These are phyloP conservation scores for Rhinella marina DNA, from an alignment of 2,797 vertebrate genomes.

Conservation along the genomic window DNA sequence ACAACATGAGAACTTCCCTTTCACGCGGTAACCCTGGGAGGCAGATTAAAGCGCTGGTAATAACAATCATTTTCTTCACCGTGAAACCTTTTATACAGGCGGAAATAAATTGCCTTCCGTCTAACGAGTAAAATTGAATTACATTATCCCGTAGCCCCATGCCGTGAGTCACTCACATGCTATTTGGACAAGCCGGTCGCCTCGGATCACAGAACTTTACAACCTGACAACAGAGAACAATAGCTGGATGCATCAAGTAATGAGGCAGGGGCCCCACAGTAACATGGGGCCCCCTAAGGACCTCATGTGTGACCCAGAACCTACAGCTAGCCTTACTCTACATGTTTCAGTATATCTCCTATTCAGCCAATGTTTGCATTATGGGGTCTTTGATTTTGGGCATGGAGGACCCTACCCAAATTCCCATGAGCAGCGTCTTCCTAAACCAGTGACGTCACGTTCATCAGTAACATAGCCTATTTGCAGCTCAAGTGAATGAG, in stretches of 20 bases:
- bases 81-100: not conserved
- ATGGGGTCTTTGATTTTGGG: too few species aligned
- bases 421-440: too few species aligned
- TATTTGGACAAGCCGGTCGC: slow-evolving; percentile 12
- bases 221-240: slow-evolving; percentile 20
- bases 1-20: not conserved
- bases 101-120: slow-evolving; percentile 15
- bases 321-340: too few species aligned
- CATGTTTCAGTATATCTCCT: too few species aligned
- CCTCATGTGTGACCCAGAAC: too few species aligned
- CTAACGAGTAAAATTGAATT: slow-evolving; percentile 18
- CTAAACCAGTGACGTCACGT: too few species aligned
- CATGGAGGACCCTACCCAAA: too few species aligned
- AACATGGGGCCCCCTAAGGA: too few species aligned
- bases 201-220: not conserved
- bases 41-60: slow-evolving; percentile 39
- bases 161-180: slow-evolving; percentile 12
- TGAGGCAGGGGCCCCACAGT: too few species aligned
- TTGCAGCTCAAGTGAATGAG: too few species aligned
- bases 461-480: too few species aligned
- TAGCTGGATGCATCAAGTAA: not conserved
- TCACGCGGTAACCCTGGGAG: not conserved
- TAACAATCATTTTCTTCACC: slow-evolving; percentile 37
- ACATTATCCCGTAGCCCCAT: slow-evolving; percentile 13
- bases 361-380: too few species aligned